Base-by-base conservation (phyloP, 2,113 vertebrate genomes). In the Channa argus region DNA sequence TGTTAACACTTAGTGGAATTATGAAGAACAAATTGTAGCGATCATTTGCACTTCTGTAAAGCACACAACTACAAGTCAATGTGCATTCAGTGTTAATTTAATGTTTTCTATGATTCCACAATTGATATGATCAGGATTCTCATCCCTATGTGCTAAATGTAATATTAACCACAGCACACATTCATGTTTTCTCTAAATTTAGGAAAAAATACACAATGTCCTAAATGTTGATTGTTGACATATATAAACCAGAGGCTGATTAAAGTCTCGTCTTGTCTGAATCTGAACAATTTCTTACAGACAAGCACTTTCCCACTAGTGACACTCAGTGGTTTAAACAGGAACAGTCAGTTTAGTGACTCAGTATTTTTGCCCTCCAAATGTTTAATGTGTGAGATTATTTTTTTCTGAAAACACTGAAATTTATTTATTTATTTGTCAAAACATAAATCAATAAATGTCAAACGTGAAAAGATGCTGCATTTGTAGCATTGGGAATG, bases 271-370 rank as follows among this genome's bases (percentile, higher is more conserved):
- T 43, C 12, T 74, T 6, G 24, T 38, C 53, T 45, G 47, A 62
- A 44, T 38, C 44, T 3, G 9, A 36, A 45, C 36, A 24, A 53
- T 50, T 11, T 55, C 8, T 44, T 33, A 33, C 2, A 12, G 0
- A 15, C 4, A 6, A 64, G 41, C 34, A 5, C 63, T 44, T 68
- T 74, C 74, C 44, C 79, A 55, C 61, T 65, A 79, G 78, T 87
- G 87, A 91, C 89, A 71, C 79, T 69, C 72, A 74, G 87, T 83
- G 79, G 83, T 47, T 52, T 53, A 46, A 67, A 52, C 8, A n/a
- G 71, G 83, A 69, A 86, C 44, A 24, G 69, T 47, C 56, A 0
- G 45, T 46, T 33, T 3, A n/a, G 68, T 63, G 45, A 62, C n/a
- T n/a, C n/a, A 44, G 8, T 24, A 0, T 39, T 34, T 78, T 52